Conservation (phyloP, 2,888 invertebrate genomes). For the Eupithecia centaureata region DNA sequence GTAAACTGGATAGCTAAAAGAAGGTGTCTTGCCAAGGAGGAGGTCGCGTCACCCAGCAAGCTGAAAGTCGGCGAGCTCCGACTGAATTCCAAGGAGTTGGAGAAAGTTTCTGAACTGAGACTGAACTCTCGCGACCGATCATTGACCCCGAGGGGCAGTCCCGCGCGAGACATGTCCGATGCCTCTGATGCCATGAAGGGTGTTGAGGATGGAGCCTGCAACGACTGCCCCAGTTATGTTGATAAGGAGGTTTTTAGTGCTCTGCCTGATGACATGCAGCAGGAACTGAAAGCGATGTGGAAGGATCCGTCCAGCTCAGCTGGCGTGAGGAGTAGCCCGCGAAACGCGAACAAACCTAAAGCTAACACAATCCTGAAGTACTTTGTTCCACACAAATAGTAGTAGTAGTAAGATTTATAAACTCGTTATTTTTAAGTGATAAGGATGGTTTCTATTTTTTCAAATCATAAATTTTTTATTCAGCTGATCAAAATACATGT, state of each 20-base stretch:
- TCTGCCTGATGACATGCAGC: slow-evolving; percentile 88
- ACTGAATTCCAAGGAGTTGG: slow-evolving; percentile 86
- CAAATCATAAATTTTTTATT: slow-evolving; percentile 83
- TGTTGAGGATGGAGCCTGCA: slow-evolving; percentile 68
- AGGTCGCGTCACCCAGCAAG: slow-evolving; percentile 88
- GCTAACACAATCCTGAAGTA: slow-evolving; percentile 87
- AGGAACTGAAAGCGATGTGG: slow-evolving; percentile 89
- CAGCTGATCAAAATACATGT: slow-evolving; percentile 83
- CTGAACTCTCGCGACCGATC: slow-evolving; percentile 76
- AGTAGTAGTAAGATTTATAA: slow-evolving; percentile 80
- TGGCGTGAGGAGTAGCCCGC: slow-evolving; percentile 70
- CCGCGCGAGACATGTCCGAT: slow-evolving; percentile 75
- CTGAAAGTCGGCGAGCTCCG: slow-evolving; percentile 87
- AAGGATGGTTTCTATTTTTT: slow-evolving; percentile 85
- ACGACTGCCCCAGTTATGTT: slow-evolving; percentile 86
- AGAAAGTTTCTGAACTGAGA: slow-evolving; percentile 80
- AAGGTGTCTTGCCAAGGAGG: slow-evolving; percentile 76
- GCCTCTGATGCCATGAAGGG: slow-evolving; percentile 74
- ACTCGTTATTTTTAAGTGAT: slow-evolving; percentile 80
- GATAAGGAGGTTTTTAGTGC: slow-evolving; percentile 88
- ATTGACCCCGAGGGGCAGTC: slow-evolving; percentile 75
- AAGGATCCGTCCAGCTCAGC: slow-evolving; percentile 77
- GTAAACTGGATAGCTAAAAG: slow-evolving; percentile 80
- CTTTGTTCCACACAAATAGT: slow-evolving; percentile 87
- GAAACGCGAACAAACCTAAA: slow-evolving; percentile 82